These are phyloP conservation scores for Limnephilus marmoratus DNA, from an alignment of 2,888 invertebrate genomes.

Conservation along the genomic window DNA sequence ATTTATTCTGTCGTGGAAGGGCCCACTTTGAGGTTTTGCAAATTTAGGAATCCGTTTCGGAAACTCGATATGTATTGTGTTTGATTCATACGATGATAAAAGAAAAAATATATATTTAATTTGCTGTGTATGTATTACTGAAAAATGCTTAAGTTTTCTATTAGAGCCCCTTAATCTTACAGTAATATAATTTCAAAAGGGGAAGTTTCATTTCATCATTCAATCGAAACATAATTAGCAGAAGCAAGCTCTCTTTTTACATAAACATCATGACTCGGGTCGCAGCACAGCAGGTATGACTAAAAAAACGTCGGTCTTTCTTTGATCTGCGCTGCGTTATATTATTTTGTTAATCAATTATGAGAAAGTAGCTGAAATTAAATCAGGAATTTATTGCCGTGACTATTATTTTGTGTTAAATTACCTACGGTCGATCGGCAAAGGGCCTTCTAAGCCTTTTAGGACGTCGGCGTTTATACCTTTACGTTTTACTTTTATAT, in stretches of 20 bases:
- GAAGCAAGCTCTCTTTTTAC: neutral
- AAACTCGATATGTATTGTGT: too few relatives aligned
- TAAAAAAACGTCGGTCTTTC: neutral
- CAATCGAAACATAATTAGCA: neutral
- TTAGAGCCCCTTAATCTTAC: neutral
- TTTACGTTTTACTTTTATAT: neutral
- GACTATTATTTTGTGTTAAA: neutral
- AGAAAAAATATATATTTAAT: neutral
- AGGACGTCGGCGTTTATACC: neutral
- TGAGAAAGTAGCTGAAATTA: neutral
- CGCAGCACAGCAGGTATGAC: neutral
- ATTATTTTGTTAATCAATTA: neutral
- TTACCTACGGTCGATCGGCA: neutral
- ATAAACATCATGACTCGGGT: neutral
- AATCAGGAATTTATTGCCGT: neutral
- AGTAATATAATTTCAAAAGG: neutral
- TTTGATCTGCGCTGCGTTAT: neutral
- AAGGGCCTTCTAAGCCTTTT: neutral
- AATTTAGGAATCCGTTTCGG: too few relatives aligned
- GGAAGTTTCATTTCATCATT: neutral
- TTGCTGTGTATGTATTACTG: neutral
- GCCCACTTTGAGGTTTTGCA: too few relatives aligned
- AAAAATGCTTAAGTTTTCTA: neutral
- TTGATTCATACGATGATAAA: too few relatives aligned
- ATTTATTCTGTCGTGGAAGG: too few relatives aligned